These are phyloP conservation scores for Nyctibius grandis DNA, from an alignment of 2,797 vertebrate genomes.

Conservation along the genomic window DNA sequence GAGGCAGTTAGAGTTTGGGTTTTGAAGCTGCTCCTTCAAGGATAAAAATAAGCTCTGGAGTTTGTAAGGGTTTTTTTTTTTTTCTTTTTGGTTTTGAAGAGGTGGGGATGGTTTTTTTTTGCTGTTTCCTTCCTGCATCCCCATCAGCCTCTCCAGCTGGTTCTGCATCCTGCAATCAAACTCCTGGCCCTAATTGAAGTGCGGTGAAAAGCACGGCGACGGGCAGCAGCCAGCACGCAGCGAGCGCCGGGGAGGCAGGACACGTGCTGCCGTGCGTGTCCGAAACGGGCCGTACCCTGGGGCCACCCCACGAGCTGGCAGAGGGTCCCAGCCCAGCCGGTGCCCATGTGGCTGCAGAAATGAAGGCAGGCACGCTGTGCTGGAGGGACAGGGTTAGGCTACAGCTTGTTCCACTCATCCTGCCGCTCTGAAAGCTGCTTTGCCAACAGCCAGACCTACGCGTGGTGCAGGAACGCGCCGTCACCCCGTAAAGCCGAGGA, in stretches of 20 bases:
- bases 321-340: background rate
- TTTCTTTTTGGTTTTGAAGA: background rate
- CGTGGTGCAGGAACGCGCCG: accelerated
- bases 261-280: accelerated
- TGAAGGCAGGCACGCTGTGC: background rate
- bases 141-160: background rate
- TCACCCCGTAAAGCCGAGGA: accelerated
- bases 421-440: background rate
- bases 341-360: background rate
- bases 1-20: background rate
- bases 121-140: background rate
- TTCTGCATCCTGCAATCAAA: background rate
- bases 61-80: background rate
- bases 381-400: background rate
- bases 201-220: background rate
- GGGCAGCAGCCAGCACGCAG: background rate
- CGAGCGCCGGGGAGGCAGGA: background rate
- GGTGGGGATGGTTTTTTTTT: background rate
- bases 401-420: background rate
- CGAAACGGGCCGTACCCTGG: accelerated
- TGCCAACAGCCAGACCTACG: accelerated
- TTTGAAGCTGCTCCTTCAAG: background rate
- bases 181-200: background rate
- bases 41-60: background rate
- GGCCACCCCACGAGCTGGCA: background rate